These are phyloP conservation scores for Biston stratarius DNA, from an alignment of 2,888 invertebrate species.

Conservation along the genomic window DNA sequence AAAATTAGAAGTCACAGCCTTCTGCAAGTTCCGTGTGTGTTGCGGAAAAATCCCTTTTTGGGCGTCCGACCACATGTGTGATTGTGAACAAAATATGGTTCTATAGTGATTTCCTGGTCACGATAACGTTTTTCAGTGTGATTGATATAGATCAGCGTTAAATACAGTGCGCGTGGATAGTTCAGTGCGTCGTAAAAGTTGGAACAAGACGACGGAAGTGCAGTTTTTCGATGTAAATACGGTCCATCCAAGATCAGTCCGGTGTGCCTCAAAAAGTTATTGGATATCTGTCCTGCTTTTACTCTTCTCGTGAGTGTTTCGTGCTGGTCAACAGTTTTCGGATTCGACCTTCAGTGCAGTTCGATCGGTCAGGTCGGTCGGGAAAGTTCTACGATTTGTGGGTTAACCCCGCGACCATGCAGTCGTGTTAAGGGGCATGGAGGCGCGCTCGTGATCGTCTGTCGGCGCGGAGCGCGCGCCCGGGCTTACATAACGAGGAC, in stretches of 20 bases:
- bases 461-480: constrained; percentile 86
- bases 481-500: constrained; percentile 83
- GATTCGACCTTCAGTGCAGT: constrained; percentile 71
- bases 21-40: constrained; percentile 85
- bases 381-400: constrained; percentile 69
- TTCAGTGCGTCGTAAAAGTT: constrained; percentile 73
- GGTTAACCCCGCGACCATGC: constrained; percentile 81
- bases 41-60: constrained; percentile 89
- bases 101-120: constrained; percentile 75
- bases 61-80: constrained; percentile 90
- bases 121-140: constrained; percentile 68
- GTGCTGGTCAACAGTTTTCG: constrained; percentile 63
- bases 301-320: constrained; percentile 59
- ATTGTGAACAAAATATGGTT: constrained; percentile 84
- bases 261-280: constrained; percentile 77
- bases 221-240: constrained; percentile 86
- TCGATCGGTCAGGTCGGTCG: constrained; percentile 66
- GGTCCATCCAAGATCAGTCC: constrained; percentile 81
- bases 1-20: constrained; percentile 85
- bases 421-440: constrained; percentile 83
- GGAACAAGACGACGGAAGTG: constrained; percentile 80
- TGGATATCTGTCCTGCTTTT: constrained; percentile 69
- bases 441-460: constrained; percentile 86
- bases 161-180: constrained; percentile 70
- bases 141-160: constrained; percentile 65